phyloP scores from a whole-genome alignment of 2,797 vertebrate genomes.

The Pipistrellus pipistrellus region DNA sequence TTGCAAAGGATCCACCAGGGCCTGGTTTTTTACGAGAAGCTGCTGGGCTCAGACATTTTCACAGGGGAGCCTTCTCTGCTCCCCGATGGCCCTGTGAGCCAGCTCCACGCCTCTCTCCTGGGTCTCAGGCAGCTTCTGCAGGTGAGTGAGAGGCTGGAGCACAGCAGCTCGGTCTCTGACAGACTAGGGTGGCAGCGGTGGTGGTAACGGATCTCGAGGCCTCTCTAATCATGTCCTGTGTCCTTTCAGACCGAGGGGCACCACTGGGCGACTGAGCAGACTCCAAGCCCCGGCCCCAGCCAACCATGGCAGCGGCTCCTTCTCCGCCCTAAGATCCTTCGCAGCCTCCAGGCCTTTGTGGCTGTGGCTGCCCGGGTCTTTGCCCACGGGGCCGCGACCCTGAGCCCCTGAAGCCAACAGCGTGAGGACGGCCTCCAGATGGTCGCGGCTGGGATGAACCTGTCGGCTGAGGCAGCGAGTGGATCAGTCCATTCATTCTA shows the following conservation, averaged over 20 bases:
- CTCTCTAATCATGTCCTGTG: conserved; percentile 51
- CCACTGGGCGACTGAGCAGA: conserved; percentile 23
- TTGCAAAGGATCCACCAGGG: conserved; percentile 84
- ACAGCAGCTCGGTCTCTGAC: background rate
- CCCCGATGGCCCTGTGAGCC: conserved; percentile 49
- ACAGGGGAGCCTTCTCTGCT: conserved; percentile 60
- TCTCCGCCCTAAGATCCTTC: conserved; percentile 82
- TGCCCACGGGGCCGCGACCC: conserved; percentile 83
- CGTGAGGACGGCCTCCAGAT: background rate
- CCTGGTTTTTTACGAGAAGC: conserved; percentile 84
- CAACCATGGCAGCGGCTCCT: conserved; percentile 63
- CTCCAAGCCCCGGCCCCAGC: background rate
- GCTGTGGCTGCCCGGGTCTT: conserved; percentile 85
- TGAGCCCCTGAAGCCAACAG: conserved; percentile 52
- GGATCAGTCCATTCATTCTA: background rate
- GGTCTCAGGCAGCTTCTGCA: conserved; percentile 78
- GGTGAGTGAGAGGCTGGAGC: conserved; percentile 55
- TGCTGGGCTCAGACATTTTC: conserved; percentile 86
- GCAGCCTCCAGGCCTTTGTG: conserved; percentile 86
- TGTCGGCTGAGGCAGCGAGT: background rate
- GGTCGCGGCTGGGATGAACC: background rate
- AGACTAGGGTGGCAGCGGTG: background rate
- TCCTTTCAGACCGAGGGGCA: conserved; percentile 63
- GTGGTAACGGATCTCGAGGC: background rate
- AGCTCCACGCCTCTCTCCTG: conserved; percentile 75